A percentile compares a stretch with the other conserved stretches of the same genome.
These are phyloP conservation scores for Ramphastos sulfuratus DNA, from an alignment of 2,113 vertebrate genomes.

Conservation along the genomic window DNA sequence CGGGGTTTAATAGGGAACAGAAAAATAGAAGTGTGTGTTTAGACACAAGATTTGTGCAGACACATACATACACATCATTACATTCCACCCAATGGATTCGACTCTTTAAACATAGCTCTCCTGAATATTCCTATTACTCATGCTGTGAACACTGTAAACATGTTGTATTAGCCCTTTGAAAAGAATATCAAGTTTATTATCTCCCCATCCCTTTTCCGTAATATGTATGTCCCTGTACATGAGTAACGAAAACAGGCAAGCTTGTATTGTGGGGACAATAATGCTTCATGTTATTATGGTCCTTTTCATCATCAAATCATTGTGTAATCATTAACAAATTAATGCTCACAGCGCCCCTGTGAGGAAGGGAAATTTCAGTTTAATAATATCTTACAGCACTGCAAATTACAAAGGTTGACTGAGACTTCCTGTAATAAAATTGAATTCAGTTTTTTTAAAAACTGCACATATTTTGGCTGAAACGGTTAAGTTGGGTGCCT, in stretches of 20 bases:
- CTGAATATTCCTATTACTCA: neutral
- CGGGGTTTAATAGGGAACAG: neutral
- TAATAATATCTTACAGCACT: neutral
- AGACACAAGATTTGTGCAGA: neutral
- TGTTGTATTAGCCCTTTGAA: conserved; percentile 15
- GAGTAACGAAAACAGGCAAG: conserved; percentile 42
- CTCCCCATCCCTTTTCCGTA: conserved; percentile 32
- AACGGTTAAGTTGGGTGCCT: neutral
- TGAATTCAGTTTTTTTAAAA: neutral
- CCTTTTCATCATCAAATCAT: conserved; percentile 41
- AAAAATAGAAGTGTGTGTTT: neutral
- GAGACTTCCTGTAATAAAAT: neutral
- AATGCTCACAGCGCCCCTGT: conserved; percentile 51
- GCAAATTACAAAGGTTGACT: neutral
- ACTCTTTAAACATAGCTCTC: neutral
- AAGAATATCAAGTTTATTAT: conserved; percentile 45
- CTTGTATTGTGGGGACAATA: conserved; percentile 11
- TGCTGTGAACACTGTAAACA: neutral
- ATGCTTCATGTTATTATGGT: conserved; percentile 1
- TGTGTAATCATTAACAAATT: conserved; percentile 50
- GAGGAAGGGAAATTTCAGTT: conserved; percentile 54
- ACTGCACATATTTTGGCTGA: neutral
- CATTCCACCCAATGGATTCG: neutral
- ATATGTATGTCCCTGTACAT: neutral
- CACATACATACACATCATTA: neutral